Base-by-base conservation (phyloP, 2,888 invertebrate genomes). In the Diaperis boleti region DNA sequence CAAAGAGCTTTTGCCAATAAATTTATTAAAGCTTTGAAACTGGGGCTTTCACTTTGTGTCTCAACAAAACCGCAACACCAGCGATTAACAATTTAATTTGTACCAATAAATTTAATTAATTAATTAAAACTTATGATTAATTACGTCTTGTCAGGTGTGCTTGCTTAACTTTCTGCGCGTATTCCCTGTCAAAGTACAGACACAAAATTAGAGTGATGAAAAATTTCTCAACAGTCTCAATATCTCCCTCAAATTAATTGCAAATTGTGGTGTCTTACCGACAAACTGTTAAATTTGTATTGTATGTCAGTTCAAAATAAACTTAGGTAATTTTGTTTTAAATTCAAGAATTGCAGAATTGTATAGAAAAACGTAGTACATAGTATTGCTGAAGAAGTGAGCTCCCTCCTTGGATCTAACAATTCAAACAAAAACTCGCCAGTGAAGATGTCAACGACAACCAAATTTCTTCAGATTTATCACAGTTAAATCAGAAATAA, bases 71-170 rank as follows among this genome's bases (percentile, higher is more conserved):
- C 49, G 42, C 50, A 64, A 62, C 47, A 59, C 39, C 61, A 35
- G 59, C 66, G 68, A 71, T 71, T 69, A 69, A 69, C 67, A 62
- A 65, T 70, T 68, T 64, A 68, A 69, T 66, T 70, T 69, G 65
- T 62, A 63, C 60, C 45, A 60, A 65, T 67, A 68, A 68, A 71
- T 68, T 70, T 66, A 68, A 71, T 71, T 68, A 68, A 71, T 71
- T 68, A 69, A 71, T 71, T 67, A 66, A 47, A 64, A 64, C 61
- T 64, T 68, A 65, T 70, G 71, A 71, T 71, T 70, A 71, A 71
- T 69, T 63, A 54, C 57, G 29, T 45, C 45, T 63, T 59, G 65
- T 69, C 67, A 69, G 69, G 70, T 70, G 67, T 62, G 64, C 47
- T 50, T 42, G 11, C 62, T 52, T 14, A 52, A 55, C 37, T 61